These are phyloP conservation scores for Bombus huntii DNA, from an alignment of 1,140 invertebrate genomes.

Conservation along the genomic window DNA sequence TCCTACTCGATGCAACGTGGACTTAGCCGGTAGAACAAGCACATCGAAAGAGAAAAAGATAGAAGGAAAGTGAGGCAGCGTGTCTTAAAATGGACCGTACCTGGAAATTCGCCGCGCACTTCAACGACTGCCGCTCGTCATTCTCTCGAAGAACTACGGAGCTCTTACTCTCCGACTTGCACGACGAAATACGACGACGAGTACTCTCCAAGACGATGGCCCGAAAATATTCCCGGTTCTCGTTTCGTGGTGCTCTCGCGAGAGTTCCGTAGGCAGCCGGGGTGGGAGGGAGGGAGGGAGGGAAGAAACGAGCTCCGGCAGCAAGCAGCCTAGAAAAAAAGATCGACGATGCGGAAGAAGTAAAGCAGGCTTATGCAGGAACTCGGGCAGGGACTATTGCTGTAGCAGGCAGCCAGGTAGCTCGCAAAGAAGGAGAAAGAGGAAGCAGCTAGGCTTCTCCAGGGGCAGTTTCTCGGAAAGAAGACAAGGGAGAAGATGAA, in stretches of 20 bases:
- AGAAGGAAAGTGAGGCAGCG: neutral
- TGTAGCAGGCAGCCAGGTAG: neutral
- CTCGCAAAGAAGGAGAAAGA: neutral
- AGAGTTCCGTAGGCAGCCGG: neutral
- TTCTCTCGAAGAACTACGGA: conserved; percentile 12
- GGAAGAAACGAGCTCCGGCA: neutral
- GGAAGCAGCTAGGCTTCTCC: neutral
- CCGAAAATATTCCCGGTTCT: conserved; percentile 30
- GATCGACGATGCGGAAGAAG: conserved; percentile 25
- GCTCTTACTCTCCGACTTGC: neutral
- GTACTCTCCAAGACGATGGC: conserved; percentile 23
- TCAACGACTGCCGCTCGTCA: conserved; percentile 11
- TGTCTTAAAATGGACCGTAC: conserved; percentile 5
- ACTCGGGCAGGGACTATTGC: conserved; percentile 3
- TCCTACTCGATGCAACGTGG: neutral
- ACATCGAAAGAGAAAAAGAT: neutral
- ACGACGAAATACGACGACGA: conserved; percentile 16
- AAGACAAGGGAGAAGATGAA: too few species aligned
- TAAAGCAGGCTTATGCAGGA: conserved; percentile 12
- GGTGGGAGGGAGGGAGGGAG: neutral
- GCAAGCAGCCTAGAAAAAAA: neutral
- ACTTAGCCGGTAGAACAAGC: neutral
- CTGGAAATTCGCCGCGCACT: conserved; percentile 25
- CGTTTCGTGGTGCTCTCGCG: neutral
- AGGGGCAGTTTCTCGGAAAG: neutral